A percentile compares a stretch with the other conserved stretches of the same genome.
Evolutionary conservation across 92 coral and sea anemone genomes (phyloP).

Genomic region (Epizoanthus scotinus): DNA sequence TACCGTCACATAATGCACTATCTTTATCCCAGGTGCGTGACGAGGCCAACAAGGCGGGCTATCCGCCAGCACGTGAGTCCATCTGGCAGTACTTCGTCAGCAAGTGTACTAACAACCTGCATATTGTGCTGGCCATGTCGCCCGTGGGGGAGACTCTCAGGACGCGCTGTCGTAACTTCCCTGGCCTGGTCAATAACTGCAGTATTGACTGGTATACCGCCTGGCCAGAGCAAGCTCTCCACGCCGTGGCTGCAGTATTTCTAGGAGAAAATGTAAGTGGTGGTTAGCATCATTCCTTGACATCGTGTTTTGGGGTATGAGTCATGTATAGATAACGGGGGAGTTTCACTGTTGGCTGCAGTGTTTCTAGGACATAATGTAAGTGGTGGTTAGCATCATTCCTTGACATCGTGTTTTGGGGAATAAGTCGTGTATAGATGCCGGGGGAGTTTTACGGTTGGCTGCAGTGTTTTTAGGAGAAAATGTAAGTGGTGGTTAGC

Average conservation of each 20-base stretch:
- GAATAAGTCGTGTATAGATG: no score
- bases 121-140: constrained; percentile 97
- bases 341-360: no score
- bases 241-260: constrained; percentile 97
- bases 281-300: no score
- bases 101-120: constrained; percentile 96
- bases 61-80: constrained; percentile 98
- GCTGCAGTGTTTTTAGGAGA: constrained; percentile 98
- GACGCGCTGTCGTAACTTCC: constrained; percentile 99
- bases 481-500: constrained; percentile 84
- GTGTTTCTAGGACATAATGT: no score
- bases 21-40: constrained; percentile 87
- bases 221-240: constrained; percentile 98
- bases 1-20: neutral
- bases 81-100: constrained; percentile 98
- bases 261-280: constrained; percentile 92
- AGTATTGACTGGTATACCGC: constrained; percentile 99
- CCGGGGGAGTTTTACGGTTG: no score
- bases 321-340: no score
- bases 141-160: constrained; percentile 98
- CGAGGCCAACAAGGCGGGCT: constrained; percentile 91
- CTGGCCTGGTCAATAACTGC: constrained; percentile 97
- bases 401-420: no score
- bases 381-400: no score
- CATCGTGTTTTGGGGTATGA: no score